Evolutionary conservation across 37 sponge, comb jelly and placozoan species (phyloP), one percentile per base, ranked within the genome.

Genomic region (Crambe crambe): DNA sequence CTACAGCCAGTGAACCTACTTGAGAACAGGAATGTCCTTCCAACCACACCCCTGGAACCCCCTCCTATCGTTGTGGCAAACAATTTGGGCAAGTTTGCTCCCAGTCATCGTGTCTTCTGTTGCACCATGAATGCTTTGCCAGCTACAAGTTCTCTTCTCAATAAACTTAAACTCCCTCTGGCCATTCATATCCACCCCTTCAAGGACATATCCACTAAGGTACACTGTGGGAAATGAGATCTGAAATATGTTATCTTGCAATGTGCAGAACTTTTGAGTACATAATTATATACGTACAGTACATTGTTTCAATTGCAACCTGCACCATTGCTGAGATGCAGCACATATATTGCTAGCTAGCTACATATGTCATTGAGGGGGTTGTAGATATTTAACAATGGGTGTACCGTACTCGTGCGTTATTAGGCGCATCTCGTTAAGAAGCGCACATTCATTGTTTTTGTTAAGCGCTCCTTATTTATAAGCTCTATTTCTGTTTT

Each of bases 141-240:
- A 0, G 82, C 81, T 26, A 90, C 96, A 8, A 79, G 76, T 38
- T 73, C 83, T 39, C 71, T 98, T 20, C 90, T 98, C 58, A 75
- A 58, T 72, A 95, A 96, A 65, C 71, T 89, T 58, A 95, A 92
- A 73, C 80, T 98, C 15, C 98, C 98, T 1, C 74, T 98, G 18
- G 98, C 95, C 26, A 73, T 98, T 22, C 91, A 93, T 82, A 81
- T 98, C 22, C 96, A 98, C 43, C 98, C 98, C 18, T 98, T 78
- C 85, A 93, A 93, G 60, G 92, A 90, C 39, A 57, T 85, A 39
- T 43, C 39, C 21, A 25, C 41, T 0, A 81, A 87, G 56, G 95
- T 94, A 12, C 6, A 12, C n/a, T n/a, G n/a, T n/a, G n/a, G n/a
- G n/a, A n/a, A n/a, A n/a, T n/a, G n/a, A n/a, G n/a, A n/a, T n/a